phyloP scores from a whole-genome alignment of 2,888 invertebrate genomes.

The Cheilosia scutellata region DNA sequence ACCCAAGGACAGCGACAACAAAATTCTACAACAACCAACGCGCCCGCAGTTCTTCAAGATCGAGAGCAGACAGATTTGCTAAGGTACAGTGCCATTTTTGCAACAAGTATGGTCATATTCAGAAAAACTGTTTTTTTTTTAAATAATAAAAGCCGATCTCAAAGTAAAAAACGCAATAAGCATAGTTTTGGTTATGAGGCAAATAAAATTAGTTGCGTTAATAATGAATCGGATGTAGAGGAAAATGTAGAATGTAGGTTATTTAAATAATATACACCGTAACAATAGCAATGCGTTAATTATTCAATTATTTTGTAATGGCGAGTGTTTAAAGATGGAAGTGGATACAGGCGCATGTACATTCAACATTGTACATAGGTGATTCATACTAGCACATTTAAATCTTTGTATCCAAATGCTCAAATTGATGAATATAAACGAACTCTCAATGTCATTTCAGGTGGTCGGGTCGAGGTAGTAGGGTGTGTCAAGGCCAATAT shows the following conservation, averaged over 20 bases:
- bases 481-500: slow-evolving; percentile 20
- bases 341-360: slow-evolving; percentile 20
- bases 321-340: slow-evolving; percentile 12
- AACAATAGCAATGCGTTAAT: background rate
- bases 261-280: background rate
- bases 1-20: background rate
- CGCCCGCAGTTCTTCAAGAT: background rate
- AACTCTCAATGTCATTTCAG: slow-evolving; percentile 25
- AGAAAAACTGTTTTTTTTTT: no score
- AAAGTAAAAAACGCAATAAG: no score
- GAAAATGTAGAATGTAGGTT: slow-evolving; percentile 4
- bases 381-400: background rate
- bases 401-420: background rate
- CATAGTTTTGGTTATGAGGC: no score
- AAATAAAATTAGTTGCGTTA: background rate
- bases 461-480: slow-evolving; percentile 11
- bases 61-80: background rate
- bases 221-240: background rate
- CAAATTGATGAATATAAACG: background rate
- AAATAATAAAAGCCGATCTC: no score
- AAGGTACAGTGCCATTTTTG: background rate
- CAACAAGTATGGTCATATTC: no score
- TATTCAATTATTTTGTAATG: background rate
- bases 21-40: background rate
- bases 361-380: no score